Evolutionary conservation across 2,113 vertebrate genomes (phyloP).

Genomic region (Sitta europaea): DNA sequence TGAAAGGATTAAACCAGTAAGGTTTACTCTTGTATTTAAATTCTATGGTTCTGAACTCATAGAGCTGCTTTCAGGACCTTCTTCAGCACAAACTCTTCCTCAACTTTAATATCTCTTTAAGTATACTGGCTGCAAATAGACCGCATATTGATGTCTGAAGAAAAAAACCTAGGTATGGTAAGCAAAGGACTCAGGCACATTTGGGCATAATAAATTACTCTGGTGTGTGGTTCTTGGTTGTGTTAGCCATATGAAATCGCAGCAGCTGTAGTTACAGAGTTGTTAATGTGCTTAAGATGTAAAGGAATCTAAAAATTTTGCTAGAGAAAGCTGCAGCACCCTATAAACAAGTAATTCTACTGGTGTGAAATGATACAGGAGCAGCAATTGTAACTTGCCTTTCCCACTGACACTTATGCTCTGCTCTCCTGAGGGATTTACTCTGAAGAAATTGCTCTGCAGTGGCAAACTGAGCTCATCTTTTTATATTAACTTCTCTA

Average conservation of each 20-base stretch:
- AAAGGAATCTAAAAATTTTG: not conserved
- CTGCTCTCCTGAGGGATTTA: not conserved
- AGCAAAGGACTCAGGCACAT: not conserved
- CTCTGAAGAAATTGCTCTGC: not conserved
- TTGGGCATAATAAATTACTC: not conserved
- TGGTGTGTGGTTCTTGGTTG: not conserved
- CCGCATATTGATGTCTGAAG: not conserved
- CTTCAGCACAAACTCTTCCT: not conserved
- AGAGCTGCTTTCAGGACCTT: not conserved
- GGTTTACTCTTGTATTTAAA: not conserved
- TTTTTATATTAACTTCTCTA: not conserved
- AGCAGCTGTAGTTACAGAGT: not conserved
- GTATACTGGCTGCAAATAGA: not conserved
- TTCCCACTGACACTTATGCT: not conserved
- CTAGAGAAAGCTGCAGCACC: not conserved
- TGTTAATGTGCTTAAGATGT: not conserved
- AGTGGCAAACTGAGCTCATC: not conserved
- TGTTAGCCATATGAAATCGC: not conserved
- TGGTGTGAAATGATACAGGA: not conserved
- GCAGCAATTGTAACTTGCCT: rapidly evolving
- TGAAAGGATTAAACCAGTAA: not conserved
- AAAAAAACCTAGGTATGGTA: not conserved
- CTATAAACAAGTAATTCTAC: not conserved
- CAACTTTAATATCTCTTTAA: not conserved
- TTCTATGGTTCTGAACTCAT: not conserved